Evolutionary conservation across 2,888 invertebrate species (phyloP), one percentile per base, ranked within the genome.

Genomic region (Acronicta aceris): DNA sequence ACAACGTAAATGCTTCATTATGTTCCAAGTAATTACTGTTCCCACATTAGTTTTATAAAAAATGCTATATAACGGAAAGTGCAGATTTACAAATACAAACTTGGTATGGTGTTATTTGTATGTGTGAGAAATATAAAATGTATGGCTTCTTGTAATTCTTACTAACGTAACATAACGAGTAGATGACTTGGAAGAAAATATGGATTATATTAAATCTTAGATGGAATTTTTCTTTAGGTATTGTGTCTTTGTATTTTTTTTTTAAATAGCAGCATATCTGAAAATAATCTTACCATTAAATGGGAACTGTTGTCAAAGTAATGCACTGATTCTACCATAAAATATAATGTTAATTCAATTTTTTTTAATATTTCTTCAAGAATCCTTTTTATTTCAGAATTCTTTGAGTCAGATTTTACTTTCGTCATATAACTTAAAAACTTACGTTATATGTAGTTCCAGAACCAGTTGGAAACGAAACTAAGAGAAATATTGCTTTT

Each of bases 11-110:
- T 59, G 53, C 17, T 76, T 67, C 51, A 57, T 61, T 74, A 57
- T 76, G 53, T 55, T 64, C 47, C 33, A 17, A 57, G 60, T 63
- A 66, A 62, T 61, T 64, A 65, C 43, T 54, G 65, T 76, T 78
- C 76, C 69, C 76, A 76, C 75, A 71, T 68, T 71, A 40, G 63
- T 64, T 62, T 63, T 56, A 49, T 33, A 63, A 70, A 67, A 71
- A 74, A 76, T 45, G 16, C 30, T 56, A 41, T 33, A 2, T 56
- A 58, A 54, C 52, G 57, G 66, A 58, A 59, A 63, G 71, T 59
- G 54, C 13, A 15, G 33, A 68, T 73, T 67, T 73, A 58, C 59
- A 68, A 50, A 51, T 72, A 57, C 67, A 72, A 71, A 72, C 56
- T 61, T 38, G 16, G 33, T 16, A 33, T 47, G 9, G 41, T 40